phyloP scores from a whole-genome alignment of 2,113 vertebrate species.

The Orientallactaga bullata region DNA sequence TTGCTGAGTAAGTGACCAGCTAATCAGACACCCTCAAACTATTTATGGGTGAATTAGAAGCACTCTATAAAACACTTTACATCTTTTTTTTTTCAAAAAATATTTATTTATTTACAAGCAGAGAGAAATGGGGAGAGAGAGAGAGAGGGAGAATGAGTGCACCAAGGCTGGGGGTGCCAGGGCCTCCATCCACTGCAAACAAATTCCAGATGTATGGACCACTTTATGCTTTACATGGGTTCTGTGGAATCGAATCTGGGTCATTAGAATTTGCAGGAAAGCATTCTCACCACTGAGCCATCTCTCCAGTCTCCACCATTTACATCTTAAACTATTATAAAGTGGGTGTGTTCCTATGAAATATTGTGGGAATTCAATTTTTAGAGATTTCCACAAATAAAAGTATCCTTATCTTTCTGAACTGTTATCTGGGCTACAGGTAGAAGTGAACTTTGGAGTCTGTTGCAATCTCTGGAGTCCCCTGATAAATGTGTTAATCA shows the following conservation, averaged over 20 bases:
- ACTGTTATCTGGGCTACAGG: not conserved
- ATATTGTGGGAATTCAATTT: slow-evolving; percentile 4
- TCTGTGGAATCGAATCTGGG: no score
- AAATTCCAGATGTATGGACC: no score
- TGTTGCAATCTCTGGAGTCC: not conserved
- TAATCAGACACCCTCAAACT: not conserved
- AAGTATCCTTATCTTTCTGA: not conserved
- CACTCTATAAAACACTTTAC: not conserved
- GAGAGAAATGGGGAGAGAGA: no score
- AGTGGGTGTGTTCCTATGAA: not conserved
- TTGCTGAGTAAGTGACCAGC: not conserved
- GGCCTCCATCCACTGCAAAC: no score
- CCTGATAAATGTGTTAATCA: not conserved
- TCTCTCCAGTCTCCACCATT: no score
- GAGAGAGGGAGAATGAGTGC: no score
- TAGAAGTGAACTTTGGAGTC: not conserved
- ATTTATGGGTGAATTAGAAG: slow-evolving; percentile 36
- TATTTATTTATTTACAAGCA: no score
- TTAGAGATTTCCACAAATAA: not conserved
- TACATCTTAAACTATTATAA: not conserved
- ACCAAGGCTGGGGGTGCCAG: no score
- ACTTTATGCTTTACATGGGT: no score
- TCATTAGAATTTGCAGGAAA: no score
- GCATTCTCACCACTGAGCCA: no score
- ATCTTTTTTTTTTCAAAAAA: no score